phyloP scores from a whole-genome alignment of 2,797 vertebrate species.

The Neopelma chrysocephalum region DNA sequence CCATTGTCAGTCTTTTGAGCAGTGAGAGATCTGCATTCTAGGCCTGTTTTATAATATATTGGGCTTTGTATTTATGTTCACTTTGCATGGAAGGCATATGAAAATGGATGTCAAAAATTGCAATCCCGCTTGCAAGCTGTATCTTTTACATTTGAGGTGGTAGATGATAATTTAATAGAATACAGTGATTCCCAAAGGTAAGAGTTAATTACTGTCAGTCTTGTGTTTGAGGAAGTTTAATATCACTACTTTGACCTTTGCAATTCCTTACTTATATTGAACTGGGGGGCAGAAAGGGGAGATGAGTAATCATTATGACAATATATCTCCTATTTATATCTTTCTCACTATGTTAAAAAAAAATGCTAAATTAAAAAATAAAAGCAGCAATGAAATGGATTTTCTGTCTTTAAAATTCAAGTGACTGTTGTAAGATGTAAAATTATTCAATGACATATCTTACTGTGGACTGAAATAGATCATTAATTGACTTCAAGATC shows the following conservation, averaged over 20 bases:
- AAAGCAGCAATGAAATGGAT: not conserved
- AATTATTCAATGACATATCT: not conserved
- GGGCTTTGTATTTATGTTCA: not conserved
- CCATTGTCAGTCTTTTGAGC: not conserved
- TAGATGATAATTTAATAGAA: not conserved
- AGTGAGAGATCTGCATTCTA: not conserved
- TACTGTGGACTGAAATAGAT: not conserved
- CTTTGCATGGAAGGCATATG: not conserved
- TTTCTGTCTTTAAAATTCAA: not conserved
- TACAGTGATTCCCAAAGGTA: not conserved
- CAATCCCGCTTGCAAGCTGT: not conserved
- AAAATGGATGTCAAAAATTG: not conserved
- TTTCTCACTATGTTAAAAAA: conserved; percentile 8
- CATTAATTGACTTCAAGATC: conserved; percentile 9
- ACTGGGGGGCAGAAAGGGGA: not conserved
- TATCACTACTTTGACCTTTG: not conserved
- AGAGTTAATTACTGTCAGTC: not conserved
- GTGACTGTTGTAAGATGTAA: not conserved
- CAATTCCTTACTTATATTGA: not conserved
- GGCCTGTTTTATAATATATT: not conserved
- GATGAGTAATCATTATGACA: not conserved
- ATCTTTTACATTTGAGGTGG: not conserved
- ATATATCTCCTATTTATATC: not conserved
- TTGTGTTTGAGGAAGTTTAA: not conserved
- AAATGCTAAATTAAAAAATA: not conserved